Evolutionary conservation across 1,140 invertebrate genomes (phyloP), one percentile per base, ranked within the genome.

Genomic region (Zaprionus vittiger): DNA sequence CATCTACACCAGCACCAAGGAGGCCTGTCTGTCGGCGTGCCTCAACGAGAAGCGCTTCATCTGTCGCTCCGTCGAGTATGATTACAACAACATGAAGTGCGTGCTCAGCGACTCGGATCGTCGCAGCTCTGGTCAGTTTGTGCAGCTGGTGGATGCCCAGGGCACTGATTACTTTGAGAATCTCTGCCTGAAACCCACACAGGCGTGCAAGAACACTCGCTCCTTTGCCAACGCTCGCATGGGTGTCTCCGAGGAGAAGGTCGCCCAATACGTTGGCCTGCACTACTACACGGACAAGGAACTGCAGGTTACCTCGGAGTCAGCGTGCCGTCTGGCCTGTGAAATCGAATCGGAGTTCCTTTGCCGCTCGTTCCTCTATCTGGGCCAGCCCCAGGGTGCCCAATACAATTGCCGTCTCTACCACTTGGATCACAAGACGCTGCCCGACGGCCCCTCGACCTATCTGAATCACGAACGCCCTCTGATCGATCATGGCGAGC

Each of bases 131-230:
- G 96, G 96, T 1, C 96, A 97, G 89, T 96, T 96, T 85, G 95
- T 96, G 3, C 97, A 98, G 84, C 95, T 98, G 71, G 96, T 97
- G 2, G 97, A 98, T 81, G 96, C 97, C 2, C 96, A 97, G 80
- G 98, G 97, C 24, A 97, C 98, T 4, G 98, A 99, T 92, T 99
- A 98, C 91, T 99, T 98, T 92, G 98, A 99, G 94, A 99, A 98
- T 93, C 94, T 98, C n/a, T 99, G 98, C 89, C 93, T 98, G 75
- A 97, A 97, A 94, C 96, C 96, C 24, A 95, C 95, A 64, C 96
- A 97, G 80, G 96, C 97, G 14, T 98, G 97, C 93, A 97, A 97
- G 91, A 95, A 95, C 2, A 96, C 95, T 67, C 94, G 97, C 62
- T 93, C 95, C 17, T 98, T 96, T 93, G 95, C 96, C 73, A 95